These are phyloP conservation scores for Sporophila hypoxantha DNA, from an alignment of 2,113 vertebrate species.

Conservation along the genomic window DNA sequence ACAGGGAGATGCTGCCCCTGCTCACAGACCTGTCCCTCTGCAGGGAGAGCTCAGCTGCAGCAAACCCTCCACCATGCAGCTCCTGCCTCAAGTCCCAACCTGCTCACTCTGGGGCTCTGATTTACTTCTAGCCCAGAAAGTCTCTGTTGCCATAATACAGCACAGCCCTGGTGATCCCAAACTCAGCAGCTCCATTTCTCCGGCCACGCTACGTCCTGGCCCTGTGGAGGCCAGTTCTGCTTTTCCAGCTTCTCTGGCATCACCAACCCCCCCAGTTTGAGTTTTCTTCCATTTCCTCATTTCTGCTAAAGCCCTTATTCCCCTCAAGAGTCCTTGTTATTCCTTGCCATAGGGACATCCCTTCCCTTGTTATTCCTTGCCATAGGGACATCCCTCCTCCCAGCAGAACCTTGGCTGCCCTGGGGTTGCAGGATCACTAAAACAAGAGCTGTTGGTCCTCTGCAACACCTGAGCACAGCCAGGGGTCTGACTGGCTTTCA, in stretches of 20 bases:
- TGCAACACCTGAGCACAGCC: not conserved
- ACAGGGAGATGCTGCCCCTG: not conserved
- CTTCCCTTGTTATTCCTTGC: not conserved
- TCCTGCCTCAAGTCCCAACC: not conserved
- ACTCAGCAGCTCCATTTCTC: not conserved
- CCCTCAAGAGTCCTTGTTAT: not conserved
- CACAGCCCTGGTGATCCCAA: not conserved
- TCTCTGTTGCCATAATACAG: not conserved
- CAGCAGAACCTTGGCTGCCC: not conserved
- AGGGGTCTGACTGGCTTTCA: not conserved
- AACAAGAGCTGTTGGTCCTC: not conserved
- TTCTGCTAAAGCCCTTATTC: not conserved
- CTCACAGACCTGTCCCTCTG: not conserved
- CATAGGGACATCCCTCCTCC: not conserved
- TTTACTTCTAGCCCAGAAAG: not conserved
- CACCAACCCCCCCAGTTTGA: fast-evolving
- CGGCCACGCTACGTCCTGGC: fast-evolving
- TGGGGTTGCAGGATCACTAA: not conserved
- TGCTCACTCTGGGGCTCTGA: not conserved
- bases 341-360: not conserved
- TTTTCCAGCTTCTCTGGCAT: not conserved
- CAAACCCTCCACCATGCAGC: not conserved
- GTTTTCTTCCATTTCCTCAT: not conserved
- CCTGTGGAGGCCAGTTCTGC: not conserved
- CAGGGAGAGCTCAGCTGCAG: not conserved